A percentile compares a stretch with the other conserved stretches of the same genome.
Evolutionary conservation across 2,113 vertebrate species (phyloP).

Genomic region (Choloepus hoffmanni): DNA sequence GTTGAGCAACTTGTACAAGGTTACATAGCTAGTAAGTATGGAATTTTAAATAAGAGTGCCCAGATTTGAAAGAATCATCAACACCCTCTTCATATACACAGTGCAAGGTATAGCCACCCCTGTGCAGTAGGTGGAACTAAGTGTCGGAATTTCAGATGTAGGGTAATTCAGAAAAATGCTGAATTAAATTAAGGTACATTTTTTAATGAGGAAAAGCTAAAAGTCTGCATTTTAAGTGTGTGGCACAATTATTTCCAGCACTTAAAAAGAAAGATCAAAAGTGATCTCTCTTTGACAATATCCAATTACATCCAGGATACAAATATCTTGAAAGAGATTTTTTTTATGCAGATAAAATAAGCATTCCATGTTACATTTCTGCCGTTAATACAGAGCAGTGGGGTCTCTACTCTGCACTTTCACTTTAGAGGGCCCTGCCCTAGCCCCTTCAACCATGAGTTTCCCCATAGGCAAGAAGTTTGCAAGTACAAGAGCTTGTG

Average conservation of each 20-base stretch:
- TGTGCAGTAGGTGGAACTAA: not conserved
- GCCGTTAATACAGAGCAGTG: not conserved
- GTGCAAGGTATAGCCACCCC: not conserved
- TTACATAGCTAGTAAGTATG: not conserved
- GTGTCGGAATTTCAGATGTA: not conserved
- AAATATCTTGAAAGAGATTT: not conserved
- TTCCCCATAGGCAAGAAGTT: not conserved
- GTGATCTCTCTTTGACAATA: not conserved
- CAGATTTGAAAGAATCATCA: not conserved
- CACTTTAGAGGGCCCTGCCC: not conserved
- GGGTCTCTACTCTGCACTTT: not conserved
- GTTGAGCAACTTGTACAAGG: not conserved
- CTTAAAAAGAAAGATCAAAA: not conserved
- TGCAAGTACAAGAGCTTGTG: not conserved
- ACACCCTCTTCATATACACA: not conserved
- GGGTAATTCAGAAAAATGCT: not conserved
- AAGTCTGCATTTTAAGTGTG: not conserved
- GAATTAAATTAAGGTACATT: not conserved
- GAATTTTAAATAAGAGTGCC: not conserved
- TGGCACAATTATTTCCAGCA: not conserved
- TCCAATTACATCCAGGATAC: not conserved
- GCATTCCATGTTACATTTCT: not conserved
- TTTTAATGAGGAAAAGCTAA: not conserved
- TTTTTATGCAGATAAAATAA: not conserved
- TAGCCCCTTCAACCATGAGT: not conserved